A percentile compares a stretch with the other conserved stretches of the same genome.
phyloP scores from a whole-genome alignment of 2,113 vertebrate species.

The Ahaetulla prasina region DNA sequence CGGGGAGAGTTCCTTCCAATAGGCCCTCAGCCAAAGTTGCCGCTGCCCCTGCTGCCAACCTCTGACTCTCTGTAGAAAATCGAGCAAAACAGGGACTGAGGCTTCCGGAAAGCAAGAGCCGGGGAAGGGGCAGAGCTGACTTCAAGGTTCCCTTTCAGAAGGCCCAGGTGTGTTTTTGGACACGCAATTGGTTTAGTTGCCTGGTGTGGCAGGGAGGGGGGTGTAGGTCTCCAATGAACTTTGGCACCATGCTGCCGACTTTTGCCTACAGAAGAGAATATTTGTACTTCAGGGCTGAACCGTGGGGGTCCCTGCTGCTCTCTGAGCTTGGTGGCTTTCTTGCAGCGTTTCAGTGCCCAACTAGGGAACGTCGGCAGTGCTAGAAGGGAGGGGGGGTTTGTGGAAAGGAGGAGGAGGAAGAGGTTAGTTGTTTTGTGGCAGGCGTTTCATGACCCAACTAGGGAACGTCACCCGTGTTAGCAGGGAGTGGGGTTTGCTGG shows the following conservation, averaged over 20 bases:
- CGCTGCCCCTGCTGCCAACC: neutral
- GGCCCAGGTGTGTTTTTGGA: neutral
- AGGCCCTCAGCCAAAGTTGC: neutral
- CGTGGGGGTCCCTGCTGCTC: neutral
- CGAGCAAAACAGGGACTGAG: accelerated
- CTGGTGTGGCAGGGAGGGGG: neutral
- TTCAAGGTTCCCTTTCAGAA: neutral
- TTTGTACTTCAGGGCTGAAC: neutral
- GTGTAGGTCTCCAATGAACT: accelerated
- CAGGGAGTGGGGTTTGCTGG: no score
- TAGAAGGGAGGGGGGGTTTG: no score
- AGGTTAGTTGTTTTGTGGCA: no score
- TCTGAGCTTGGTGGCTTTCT: neutral
- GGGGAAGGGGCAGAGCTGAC: neutral
- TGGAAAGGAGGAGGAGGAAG: no score
- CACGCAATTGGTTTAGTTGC: neutral
- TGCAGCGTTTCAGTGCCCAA: neutral
- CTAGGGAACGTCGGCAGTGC: no score
- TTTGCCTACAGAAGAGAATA: neutral
- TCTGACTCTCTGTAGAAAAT: neutral
- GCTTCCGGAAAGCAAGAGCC: neutral
- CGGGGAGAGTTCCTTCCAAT: neutral
- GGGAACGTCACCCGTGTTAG: no score
- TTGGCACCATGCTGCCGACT: neutral
- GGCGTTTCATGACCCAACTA: no score